Evolutionary conservation across 2,888 invertebrate genomes (phyloP), one percentile per base, ranked within the genome.

Genomic region (Nymphalis polychloros): DNA sequence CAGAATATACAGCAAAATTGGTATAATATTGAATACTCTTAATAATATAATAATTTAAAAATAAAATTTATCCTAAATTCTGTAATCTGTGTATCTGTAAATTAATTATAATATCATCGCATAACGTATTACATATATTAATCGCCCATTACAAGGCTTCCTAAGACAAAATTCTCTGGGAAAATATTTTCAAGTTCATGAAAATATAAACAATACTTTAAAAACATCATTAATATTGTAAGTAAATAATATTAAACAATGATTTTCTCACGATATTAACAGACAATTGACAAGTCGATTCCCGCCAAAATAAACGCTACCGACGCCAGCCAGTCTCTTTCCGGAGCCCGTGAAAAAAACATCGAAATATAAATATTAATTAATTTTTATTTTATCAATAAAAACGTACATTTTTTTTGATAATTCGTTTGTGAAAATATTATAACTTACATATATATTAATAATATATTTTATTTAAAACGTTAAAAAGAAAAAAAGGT

Each of bases 141-240:
- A 41, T 2, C 41, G 46, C 50, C 49, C 65, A 71, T 68, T 68
- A 65, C 63, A 17, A 31, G 52, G 16, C 53, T 62, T 70, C 70
- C 68, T 8, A 59, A 53, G 52, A 68, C 55, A 55, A 53, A 55
- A 59, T 20, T 19, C 60, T 46, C 59, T 67, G 68, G 62, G 72
- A 70, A 72, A 68, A 68, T 63, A 66, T 31, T 62, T 64, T 64
- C 73, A 73, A 73, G 73, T 68, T 73, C 72, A 69, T 60, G 48
- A 41, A 53, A 64, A 68, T 67, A 68, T 70, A 67, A 55, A 27
- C 27, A 55, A 23, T 31, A 69, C 68, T 55, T 31, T 13, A 13
- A 46, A 13, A 13, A 41, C 41, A 41, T 13, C 10, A 41, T 4
- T 41, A 41, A 41, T 41, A 13, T 41, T 41, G 8, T 41, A 50